Conservation (phyloP, 2,797 vertebrate species). For the Tympanoctomys barrerae region DNA sequence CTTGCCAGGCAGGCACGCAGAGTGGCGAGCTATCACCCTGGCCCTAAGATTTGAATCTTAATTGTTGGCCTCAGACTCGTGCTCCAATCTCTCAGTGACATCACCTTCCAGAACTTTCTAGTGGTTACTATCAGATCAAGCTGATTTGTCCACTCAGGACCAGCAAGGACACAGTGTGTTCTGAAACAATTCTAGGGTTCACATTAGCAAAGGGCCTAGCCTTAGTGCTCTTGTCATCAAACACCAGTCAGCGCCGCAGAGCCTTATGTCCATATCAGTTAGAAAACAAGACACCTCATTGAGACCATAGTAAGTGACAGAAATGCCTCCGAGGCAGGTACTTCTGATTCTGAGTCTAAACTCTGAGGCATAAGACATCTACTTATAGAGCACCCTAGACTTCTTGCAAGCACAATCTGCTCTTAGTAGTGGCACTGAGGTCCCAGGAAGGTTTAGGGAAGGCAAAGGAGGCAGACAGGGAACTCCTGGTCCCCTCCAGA, state of each 20-base stretch:
- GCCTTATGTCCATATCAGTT: neutral
- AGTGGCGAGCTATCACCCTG: too few species aligned
- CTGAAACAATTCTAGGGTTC: neutral
- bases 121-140: neutral
- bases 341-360: neutral
- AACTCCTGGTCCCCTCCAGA: neutral
- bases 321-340: neutral
- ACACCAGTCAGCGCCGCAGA: neutral
- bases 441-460: neutral
- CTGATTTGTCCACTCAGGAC: neutral
- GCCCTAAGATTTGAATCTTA: too few species aligned
- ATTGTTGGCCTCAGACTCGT: neutral
- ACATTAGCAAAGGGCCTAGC: neutral
- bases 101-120: constrained; percentile 14
- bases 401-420: neutral
- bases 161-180: neutral
- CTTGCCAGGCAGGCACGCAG: too few species aligned
- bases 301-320: neutral
- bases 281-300: neutral
- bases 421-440: neutral
- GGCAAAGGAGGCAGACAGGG: neutral
- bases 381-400: neutral
- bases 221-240: neutral
- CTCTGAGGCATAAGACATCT: neutral
- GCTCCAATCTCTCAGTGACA: neutral